Conservation (phyloP, 2,888 invertebrate species). For the Zygothrica quintamaculata region DNA sequence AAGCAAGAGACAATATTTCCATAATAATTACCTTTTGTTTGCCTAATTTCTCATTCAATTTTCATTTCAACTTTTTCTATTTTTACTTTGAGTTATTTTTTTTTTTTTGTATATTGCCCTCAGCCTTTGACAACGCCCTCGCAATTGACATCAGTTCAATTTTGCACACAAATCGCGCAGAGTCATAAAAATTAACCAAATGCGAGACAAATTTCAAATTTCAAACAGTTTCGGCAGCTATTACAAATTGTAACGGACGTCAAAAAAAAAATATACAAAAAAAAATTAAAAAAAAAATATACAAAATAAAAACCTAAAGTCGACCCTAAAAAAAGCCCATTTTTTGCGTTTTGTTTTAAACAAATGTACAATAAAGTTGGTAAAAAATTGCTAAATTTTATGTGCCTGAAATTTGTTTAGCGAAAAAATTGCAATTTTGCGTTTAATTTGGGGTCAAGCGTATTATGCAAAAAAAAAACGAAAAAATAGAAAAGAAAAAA, state of each 20-base stretch:
- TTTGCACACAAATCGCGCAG: slow-evolving; percentile 42
- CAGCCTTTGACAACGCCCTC: slow-evolving; percentile 2
- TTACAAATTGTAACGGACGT: slow-evolving; percentile 22
- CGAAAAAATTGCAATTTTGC: slow-evolving; percentile 54
- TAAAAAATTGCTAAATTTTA: slow-evolving; percentile 68
- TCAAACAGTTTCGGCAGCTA: slow-evolving; percentile 52
- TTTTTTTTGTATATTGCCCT: slow-evolving; percentile 10
- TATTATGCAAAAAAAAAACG: slow-evolving; percentile 39
- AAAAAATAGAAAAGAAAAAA: too few relatives aligned
- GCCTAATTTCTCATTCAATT: too few relatives aligned
- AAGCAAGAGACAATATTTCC: too few relatives aligned
- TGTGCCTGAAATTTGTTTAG: slow-evolving; percentile 63
- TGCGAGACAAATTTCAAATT: slow-evolving; percentile 54
- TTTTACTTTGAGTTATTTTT: slow-evolving; percentile 12
- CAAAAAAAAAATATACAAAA: slow-evolving; percentile 3
- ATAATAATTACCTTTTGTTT: too few relatives aligned
- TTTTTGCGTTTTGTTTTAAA: slow-evolving; percentile 21
- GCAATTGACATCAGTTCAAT: slow-evolving; percentile 28
- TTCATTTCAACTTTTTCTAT: too few relatives aligned
- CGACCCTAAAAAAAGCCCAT: slow-evolving; percentile 38
- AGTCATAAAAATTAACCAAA: slow-evolving; percentile 47
- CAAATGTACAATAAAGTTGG: slow-evolving; percentile 45
- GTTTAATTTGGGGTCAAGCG: slow-evolving; percentile 68
- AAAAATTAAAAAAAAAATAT: slow-evolving; percentile 3
- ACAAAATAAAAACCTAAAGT: slow-evolving; percentile 1